Evolutionary conservation across 92 coral and sea anemone genomes (phyloP).

Genomic region (Parazoanthus swiftii): DNA sequence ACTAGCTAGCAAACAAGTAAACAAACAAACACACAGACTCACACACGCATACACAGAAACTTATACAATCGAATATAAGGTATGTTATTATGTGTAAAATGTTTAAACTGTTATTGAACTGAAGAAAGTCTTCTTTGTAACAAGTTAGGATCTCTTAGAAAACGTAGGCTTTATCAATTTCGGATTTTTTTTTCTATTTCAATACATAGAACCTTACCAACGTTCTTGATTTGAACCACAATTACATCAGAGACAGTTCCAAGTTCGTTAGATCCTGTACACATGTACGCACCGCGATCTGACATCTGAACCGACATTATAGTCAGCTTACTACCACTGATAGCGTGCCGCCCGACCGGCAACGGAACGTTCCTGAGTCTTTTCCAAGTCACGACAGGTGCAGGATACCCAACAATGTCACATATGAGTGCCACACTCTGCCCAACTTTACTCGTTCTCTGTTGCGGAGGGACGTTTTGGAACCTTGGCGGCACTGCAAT

Average conservation of each 20-base stretch:
- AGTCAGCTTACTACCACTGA: conserved; percentile 7
- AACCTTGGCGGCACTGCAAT: neutral
- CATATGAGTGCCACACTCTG: neutral
- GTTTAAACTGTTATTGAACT: neutral
- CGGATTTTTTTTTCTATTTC: neutral
- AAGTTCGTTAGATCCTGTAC: neutral
- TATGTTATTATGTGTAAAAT: no score
- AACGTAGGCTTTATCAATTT: neutral
- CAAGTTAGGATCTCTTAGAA: neutral
- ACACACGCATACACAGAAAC: neutral
- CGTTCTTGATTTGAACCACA: neutral
- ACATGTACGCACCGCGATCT: conserved; percentile 14
- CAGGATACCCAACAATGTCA: neutral
- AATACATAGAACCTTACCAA: neutral
- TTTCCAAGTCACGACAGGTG: neutral
- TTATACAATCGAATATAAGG: neutral
- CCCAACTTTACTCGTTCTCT: neutral
- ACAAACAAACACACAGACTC: neutral
- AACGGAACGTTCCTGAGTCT: neutral
- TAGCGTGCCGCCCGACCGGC: conserved; percentile 2
- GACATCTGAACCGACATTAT: neutral
- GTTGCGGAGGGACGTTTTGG: neutral
- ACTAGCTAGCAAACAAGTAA: no score
- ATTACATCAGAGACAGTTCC: neutral
- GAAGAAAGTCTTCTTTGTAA: neutral